Base-by-base conservation (phyloP, 2,113 vertebrate genomes). In the Athene cunicularia region DNA sequence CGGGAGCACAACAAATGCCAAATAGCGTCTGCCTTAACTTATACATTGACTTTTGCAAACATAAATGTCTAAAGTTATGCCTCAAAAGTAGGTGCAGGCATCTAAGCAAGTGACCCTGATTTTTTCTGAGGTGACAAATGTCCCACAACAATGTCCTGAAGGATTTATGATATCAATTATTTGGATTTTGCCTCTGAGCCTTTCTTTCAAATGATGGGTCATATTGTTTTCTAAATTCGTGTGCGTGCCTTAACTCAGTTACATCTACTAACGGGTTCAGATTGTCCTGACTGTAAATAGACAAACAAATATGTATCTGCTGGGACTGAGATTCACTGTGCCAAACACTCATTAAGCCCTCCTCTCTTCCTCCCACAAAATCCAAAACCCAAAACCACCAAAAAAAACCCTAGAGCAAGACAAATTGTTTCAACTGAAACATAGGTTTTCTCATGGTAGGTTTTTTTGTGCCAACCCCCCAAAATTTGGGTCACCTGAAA, bases 221-320 rank as follows among this genome's bases (percentile, higher is more conserved):
- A 86, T 80, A 96, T 95, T 93, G 92, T 97, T 96, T 96, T 74
- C 90, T 90, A 77, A 95, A 86, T 88, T 96, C 3, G 20, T 80
- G 52, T 83, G 95, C 85, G 80, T 93, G 88, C 84, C 86, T 97
- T 96, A 94, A 93, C 92, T 96, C 94, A 74, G 79, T 92, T 92
- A 66, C 85, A 96, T 96, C 95, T 96, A 72, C 88, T 92, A 80
- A 74, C 0, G 50, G 82, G 50, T 71, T 96, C 95, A 88, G 79
- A 94, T 88, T 95, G 92, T 73, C 55, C 71, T 67, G 84, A 82
- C 33, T 95, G 71, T 90, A 95, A 96, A 90, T 35, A 93, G 90
- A 62, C 66, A 93, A 95, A 79, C 77, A 92, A 95, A 50, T 70
- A 92, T 73, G 75, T 92, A 93, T 96, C 90, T 94, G 82, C 75